phyloP scores from a whole-genome alignment of 2,797 vertebrate genomes.

The Anguilla obscura region DNA sequence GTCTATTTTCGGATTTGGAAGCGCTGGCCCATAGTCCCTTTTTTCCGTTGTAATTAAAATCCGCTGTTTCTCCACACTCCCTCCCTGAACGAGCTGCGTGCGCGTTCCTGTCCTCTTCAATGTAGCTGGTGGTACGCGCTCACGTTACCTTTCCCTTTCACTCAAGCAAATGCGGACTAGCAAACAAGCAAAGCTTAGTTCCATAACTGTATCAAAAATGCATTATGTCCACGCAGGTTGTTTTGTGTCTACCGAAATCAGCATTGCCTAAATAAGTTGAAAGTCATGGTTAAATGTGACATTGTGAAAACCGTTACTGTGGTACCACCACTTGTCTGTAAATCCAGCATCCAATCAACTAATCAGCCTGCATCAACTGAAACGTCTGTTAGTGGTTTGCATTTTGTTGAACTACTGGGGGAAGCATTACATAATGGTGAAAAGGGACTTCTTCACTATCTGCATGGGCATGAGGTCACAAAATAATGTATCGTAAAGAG shows the following conservation, averaged over 20 bases:
- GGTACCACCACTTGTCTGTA: background rate
- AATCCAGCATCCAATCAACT: too few relatives aligned
- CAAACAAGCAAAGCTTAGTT: background rate
- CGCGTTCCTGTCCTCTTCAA: background rate
- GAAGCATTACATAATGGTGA: background rate
- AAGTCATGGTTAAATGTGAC: background rate
- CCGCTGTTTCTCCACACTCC: constrained; percentile 13
- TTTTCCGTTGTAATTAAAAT: constrained; percentile 4
- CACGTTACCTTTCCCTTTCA: background rate
- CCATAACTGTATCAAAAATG: background rate
- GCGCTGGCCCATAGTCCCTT: background rate
- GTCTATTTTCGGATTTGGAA: background rate
- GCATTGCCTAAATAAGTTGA: background rate
- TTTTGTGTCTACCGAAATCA: background rate
- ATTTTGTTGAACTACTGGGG: background rate
- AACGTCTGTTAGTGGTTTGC: background rate
- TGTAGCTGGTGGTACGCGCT: background rate
- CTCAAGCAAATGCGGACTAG: background rate
- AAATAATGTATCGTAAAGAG: too few relatives aligned
- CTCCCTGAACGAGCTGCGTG: background rate
- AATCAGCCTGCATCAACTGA: background rate
- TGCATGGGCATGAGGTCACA: too few relatives aligned
- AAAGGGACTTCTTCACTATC: background rate
- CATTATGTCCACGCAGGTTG: background rate
- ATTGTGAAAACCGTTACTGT: background rate